Evolutionary conservation across 2,888 invertebrate genomes (phyloP).

Genomic region (Hymenopus coronatus): DNA sequence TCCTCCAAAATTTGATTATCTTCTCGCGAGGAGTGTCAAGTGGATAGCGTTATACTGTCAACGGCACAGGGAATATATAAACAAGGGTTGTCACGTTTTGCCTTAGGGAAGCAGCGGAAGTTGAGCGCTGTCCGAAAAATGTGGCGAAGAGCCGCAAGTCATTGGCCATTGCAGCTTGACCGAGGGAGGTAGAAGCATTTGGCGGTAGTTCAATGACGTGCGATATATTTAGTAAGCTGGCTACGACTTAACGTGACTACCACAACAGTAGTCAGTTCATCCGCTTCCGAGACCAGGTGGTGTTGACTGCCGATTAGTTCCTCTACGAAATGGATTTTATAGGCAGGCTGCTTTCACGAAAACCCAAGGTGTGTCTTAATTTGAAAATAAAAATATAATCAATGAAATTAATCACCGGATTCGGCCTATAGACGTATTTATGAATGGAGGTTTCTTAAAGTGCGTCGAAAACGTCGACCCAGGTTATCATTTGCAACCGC

Average conservation of each 20-base stretch:
- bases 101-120: background rate
- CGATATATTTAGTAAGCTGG: background rate
- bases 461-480: background rate
- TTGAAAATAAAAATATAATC: background rate
- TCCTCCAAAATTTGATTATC: too few species aligned
- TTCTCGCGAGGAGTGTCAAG: too few species aligned
- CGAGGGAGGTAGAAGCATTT: background rate
- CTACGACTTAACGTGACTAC: background rate
- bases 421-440: background rate
- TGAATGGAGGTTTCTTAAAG: background rate
- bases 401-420: background rate
- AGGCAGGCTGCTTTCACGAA: background rate
- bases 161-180: background rate
- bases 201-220: background rate
- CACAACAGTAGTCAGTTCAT: background rate
- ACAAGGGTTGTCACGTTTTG: background rate
- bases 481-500: too few species aligned
- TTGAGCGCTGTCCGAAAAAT: background rate
- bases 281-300: background rate
- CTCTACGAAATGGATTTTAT: background rate
- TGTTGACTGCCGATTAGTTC: background rate
- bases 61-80: too few species aligned
- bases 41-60: too few species aligned
- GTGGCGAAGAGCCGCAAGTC: background rate
- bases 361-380: background rate